Evolutionary conservation across 2,888 invertebrate genomes (phyloP).

Genomic region (Polymixis lichenea): DNA sequence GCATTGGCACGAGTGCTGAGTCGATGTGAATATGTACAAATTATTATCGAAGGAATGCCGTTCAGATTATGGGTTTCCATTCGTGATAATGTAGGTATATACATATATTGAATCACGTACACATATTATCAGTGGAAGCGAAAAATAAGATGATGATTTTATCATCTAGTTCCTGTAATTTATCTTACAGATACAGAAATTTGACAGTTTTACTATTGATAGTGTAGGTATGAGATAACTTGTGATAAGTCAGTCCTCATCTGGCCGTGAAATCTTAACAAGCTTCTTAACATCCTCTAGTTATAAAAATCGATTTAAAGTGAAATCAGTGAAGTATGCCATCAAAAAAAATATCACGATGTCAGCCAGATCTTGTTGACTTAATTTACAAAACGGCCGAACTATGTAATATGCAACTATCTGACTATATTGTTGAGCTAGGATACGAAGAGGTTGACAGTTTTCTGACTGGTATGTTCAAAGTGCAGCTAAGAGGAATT

Average conservation of each 20-base stretch:
- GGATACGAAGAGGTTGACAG: constrained; percentile 79
- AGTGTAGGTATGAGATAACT: constrained; percentile 41
- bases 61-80: constrained; percentile 38
- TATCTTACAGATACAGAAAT: constrained; percentile 51
- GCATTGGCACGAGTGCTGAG: constrained; percentile 1
- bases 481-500: constrained; percentile 74
- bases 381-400: constrained; percentile 78
- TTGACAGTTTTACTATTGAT: constrained; percentile 53
- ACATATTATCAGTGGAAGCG: constrained; percentile 15
- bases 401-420: constrained; percentile 69
- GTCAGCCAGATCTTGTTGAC: constrained; percentile 74
- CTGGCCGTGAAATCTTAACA: constrained; percentile 28
- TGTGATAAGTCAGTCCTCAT: constrained; percentile 48
- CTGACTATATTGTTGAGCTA: constrained; percentile 70
- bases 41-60: constrained; percentile 18
- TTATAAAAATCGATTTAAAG: constrained; percentile 46
- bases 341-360: constrained; percentile 78
- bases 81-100: constrained; percentile 4
- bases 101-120: constrained; percentile 11
- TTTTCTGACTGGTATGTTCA: constrained; percentile 74
- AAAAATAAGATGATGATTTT: constrained; percentile 20
- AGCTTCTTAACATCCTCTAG: constrained; percentile 37
- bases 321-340: constrained; percentile 73
- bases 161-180: constrained; percentile 39
- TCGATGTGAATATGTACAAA: constrained; percentile 19